Conservation (phyloP, 2,888 invertebrate species). For the Anoplius nigerrimus region DNA sequence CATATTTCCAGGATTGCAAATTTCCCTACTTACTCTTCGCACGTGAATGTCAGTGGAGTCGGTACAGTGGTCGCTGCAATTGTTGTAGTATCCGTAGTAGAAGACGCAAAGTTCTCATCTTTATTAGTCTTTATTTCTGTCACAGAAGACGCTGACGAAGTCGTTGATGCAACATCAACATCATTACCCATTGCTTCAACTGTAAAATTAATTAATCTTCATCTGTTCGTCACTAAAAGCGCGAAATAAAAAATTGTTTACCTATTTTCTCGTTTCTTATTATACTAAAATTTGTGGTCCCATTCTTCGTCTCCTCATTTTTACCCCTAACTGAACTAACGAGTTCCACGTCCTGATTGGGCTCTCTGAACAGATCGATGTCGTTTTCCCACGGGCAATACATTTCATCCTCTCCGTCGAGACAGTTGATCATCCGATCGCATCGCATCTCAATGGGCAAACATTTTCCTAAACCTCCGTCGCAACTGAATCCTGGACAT, state of each 20-base stretch:
- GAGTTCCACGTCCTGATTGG: background rate
- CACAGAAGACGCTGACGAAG: too few species aligned
- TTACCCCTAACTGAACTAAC: background rate
- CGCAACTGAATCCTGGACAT: constrained; percentile 86
- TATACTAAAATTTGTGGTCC: too few species aligned
- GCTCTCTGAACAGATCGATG: background rate
- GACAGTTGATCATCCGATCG: constrained; percentile 85
- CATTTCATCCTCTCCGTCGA: constrained; percentile 88
- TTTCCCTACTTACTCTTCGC: background rate
- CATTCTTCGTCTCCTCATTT: background rate
- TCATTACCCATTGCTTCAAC: too few species aligned
- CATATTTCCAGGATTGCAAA: background rate
- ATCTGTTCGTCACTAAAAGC: too few species aligned
- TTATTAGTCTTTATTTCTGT: background rate
- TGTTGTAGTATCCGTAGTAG: background rate
- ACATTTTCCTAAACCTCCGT: constrained; percentile 82
- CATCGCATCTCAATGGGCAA: constrained; percentile 82
- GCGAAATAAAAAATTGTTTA: too few species aligned
- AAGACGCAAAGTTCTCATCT: background rate
- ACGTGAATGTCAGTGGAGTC: background rate
- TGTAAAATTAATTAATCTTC: too few species aligned
- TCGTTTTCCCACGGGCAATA: constrained; percentile 76
- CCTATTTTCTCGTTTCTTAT: too few species aligned
- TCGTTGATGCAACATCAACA: too few species aligned
- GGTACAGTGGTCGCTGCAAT: background rate